Evolutionary conservation across 92 coral and sea anemone species (phyloP), one percentile per base, ranked within the genome.

Genomic region (Epizoanthus fatuus): DNA sequence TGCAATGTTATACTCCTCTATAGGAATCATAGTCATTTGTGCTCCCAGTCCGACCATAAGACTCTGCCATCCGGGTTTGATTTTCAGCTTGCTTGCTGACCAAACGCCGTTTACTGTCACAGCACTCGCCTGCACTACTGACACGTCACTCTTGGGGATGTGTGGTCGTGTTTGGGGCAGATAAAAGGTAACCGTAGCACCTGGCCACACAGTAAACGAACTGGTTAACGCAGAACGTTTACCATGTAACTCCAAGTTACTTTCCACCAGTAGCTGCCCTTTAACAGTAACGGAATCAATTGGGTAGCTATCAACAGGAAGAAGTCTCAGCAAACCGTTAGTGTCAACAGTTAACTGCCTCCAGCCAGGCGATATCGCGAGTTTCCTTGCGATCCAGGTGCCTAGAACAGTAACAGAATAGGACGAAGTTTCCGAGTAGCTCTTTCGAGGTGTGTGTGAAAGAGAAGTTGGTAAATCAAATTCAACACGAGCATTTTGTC

Each of bases 1-100:
- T 55, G 88, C 91, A 16, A 89, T 83, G 57, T 84, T 59, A 54
- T 91, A 91, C 39, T 63, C 88, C 37, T 86, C 93, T 63, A 69
- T 81, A 0, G 80, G 71, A 14, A 73, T 29, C 39, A 84, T 22
- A 10, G 60, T 79, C 83, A 84, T 62, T 11, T 45, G 29, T 22
- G 73, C 88, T 9, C 74, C 73, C 71, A 40, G 66, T 51, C 70
- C 60, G 10, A 84, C 29, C 42, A 16, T 73, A 20, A 84, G 82
- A 14, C 83, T 53, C 29, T 74, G 54, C 88, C 88, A 84, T 19
- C 83, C 88, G 15, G 74, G 81, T 47, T 77, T 51, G 59, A 79
- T 73, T 39, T n/a, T 73, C 22, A 74, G 72, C 19, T 64, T 32
- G 39, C 82, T 70, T 7, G 82, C 59, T 12, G 69, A 74, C 60